phyloP scores from a whole-genome alignment of 2,113 vertebrate species.

The Callopanchax toddi region DNA sequence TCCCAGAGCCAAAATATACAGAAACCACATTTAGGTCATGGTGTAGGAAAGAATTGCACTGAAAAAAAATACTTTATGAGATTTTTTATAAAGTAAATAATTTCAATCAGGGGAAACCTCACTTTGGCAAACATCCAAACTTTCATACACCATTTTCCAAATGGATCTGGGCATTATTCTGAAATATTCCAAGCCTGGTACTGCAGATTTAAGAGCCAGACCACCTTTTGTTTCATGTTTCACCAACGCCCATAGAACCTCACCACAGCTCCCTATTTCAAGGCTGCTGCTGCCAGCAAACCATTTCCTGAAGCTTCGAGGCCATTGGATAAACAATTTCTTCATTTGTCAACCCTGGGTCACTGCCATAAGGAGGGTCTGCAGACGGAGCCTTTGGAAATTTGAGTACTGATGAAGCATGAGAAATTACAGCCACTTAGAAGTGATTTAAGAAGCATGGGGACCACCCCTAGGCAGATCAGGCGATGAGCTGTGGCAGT shows the following conservation, averaged over 20 bases:
- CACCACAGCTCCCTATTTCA: constrained; percentile 71
- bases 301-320: constrained; percentile 72
- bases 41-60: constrained; percentile 60
- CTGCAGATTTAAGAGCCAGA: constrained; percentile 68
- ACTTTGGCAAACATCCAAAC: constrained; percentile 72
- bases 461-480: constrained; percentile 69
- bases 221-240: constrained; percentile 79
- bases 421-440: constrained; percentile 78
- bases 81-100: constrained; percentile 76
- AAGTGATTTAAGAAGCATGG: constrained; percentile 63
- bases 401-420: constrained; percentile 75
- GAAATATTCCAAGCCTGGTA: constrained; percentile 75
- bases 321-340: constrained; percentile 75
- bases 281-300: constrained; percentile 71
- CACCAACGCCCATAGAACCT: constrained; percentile 62
- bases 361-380: constrained; percentile 57
- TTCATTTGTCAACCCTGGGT: constrained; percentile 73
- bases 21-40: constrained; percentile 73
- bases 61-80: constrained; percentile 75
- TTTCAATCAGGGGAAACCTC: constrained; percentile 76
- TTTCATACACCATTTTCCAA: constrained; percentile 75
- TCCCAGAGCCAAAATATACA: constrained; percentile 57
- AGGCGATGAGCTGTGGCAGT: constrained; percentile 15
- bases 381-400: constrained; percentile 65
- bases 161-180: constrained; percentile 72